Evolutionary conservation across 2,797 vertebrate species (phyloP).

Genomic region (Alauda arvensis): DNA sequence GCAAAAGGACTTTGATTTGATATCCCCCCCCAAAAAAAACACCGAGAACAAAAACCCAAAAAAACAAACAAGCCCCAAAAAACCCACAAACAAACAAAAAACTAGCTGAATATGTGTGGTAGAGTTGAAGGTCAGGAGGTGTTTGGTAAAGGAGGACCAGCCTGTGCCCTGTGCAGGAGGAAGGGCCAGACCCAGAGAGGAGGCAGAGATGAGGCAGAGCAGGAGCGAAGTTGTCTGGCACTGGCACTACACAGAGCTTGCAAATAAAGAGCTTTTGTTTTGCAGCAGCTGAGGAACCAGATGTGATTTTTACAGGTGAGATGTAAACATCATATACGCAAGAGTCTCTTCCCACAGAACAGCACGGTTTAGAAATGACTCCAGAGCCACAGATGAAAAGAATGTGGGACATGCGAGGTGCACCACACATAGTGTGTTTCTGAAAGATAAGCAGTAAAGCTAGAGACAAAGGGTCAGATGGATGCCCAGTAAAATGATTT

Average conservation of each 20-base stretch:
- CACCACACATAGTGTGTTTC: fast-evolving
- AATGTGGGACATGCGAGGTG: neutral
- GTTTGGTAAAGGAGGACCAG: neutral
- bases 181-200: neutral
- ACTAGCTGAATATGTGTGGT: fast-evolving
- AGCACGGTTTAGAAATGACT: neutral
- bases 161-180: neutral
- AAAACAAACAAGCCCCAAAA: no score
- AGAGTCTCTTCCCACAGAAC: neutral
- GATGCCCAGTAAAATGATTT: neutral
- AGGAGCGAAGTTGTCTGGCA: neutral
- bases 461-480: neutral
- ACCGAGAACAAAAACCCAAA: no score
- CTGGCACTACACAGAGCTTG: neutral
- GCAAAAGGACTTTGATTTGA: neutral
- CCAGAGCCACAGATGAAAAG: neutral
- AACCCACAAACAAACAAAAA: neutral
- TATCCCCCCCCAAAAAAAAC: neutral
- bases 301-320: neutral
- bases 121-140: neutral
- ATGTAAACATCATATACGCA: neutral
- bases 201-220: neutral
- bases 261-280: neutral
- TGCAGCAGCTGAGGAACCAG: neutral
- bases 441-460: neutral